Evolutionary conservation across 2,113 vertebrate genomes (phyloP).

Genomic region (Lepus timidus): DNA sequence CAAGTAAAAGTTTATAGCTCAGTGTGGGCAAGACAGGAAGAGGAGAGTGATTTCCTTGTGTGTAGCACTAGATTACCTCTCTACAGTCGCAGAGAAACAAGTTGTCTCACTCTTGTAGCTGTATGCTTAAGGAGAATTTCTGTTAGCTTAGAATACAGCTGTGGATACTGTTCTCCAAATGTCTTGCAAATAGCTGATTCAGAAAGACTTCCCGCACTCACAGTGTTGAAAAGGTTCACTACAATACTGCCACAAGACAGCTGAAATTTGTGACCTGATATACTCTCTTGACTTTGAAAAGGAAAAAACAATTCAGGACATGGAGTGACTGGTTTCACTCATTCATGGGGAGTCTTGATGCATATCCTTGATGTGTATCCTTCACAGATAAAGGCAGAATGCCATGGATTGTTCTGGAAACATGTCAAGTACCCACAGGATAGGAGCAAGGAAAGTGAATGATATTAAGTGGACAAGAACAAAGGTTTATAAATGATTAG

Average conservation of each 20-base stretch:
- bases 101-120: neutral
- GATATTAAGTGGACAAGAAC: constrained; percentile 11
- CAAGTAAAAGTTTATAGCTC: neutral
- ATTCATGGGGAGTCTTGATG: too few species aligned
- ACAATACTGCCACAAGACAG: neutral
- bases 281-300: constrained; percentile 37
- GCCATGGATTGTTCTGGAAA: neutral
- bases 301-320: neutral
- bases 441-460: neutral
- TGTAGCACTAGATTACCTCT: neutral
- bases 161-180: neutral
- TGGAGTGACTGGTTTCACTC: too few species aligned
- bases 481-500: neutral
- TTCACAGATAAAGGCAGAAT: neutral
- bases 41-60: neutral
- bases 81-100: neutral
- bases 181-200: neutral
- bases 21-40: neutral
- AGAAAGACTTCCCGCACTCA: neutral
- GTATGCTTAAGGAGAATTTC: neutral
- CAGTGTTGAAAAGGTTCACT: neutral
- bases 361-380: too few species aligned
- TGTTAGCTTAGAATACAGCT: neutral
- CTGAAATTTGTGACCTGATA: neutral
- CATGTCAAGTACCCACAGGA: neutral